Evolutionary conservation across 2,888 invertebrate genomes (phyloP), one percentile per base, ranked within the genome.

Genomic region (Shargacucullia verbasci): DNA sequence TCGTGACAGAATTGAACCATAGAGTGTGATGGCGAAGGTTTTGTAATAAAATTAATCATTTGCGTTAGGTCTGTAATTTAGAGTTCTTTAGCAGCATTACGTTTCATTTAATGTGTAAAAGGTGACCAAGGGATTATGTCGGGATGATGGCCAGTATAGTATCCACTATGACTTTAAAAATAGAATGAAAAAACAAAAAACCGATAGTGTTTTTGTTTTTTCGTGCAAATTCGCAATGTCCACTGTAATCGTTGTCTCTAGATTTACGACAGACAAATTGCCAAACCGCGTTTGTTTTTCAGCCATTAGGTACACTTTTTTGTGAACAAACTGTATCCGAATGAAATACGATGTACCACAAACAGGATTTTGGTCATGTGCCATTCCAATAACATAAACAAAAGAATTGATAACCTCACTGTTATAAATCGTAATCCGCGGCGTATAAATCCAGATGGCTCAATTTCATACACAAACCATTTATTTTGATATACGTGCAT

Each of bases 401-500:
- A 68, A 52, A 46, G 53, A 53, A 68, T 55, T 15, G 34, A 13
- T 33, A 29, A 41, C 15, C 57, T 35, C 63, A 55, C 53, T 59
- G 20, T 69, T 52, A 65, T 47, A 56, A 53, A 73, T 66, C 14
- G 50, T 53, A 48, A 46, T 13, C 57, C 27, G 20, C 31, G 15
- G 41, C 53, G 54, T 52, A 52, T 57, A 59, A 68, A 55, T 46
- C 48, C 72, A 63, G 60, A 59, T 63, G 52, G 50, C 46, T 39
- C 63, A 44, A 50, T 62, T 44, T 47, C 48, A 63, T 40, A 63
- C 7, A 34, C 29, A 53, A 53, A 27, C 62, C 59, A 65, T 69
- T 70, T 46, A 74, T 66, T 66, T 69, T 61, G 53, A 62, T 73
- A 64, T 68, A 62, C 57, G 58, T 59, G 48, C 56, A 62, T 60